Conservation (phyloP, 1,140 invertebrate genomes). For the Drosophila kurseongensis region DNA sequence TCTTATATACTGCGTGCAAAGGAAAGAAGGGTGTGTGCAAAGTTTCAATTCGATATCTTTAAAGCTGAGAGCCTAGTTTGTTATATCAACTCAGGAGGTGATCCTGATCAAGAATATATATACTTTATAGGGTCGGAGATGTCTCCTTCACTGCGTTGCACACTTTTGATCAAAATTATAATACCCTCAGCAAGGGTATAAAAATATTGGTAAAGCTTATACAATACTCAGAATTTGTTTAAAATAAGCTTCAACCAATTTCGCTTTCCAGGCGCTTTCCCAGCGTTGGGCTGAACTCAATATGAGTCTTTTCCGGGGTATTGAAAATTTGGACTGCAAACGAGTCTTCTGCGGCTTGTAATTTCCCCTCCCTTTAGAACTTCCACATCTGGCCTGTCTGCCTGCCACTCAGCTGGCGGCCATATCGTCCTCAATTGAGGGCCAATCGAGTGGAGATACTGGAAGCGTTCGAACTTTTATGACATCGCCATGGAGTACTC, state of each 20-base stretch:
- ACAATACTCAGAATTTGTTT: too few species aligned
- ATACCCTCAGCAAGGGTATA: too few species aligned
- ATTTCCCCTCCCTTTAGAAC: not conserved
- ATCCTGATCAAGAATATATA: too few species aligned
- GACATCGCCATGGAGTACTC: conserved; percentile 31
- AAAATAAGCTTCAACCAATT: not conserved
- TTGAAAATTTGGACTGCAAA: not conserved
- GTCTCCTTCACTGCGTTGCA: too few species aligned
- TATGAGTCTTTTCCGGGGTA: not conserved
- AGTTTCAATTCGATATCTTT: too few species aligned
- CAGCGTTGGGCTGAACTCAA: not conserved
- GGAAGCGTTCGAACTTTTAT: conserved; percentile 30
- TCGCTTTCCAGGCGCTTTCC: not conserved
- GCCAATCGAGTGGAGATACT: conserved; percentile 40
- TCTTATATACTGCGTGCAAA: too few species aligned
- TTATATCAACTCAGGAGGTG: too few species aligned
- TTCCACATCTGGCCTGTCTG: not conserved
- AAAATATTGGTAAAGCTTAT: too few species aligned
- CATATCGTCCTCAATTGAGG: conserved; percentile 22
- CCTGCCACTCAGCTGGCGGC: conserved; percentile 26
- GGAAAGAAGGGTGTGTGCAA: too few species aligned
- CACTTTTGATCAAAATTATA: too few species aligned
- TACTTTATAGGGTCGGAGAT: too few species aligned
- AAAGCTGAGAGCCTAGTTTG: too few species aligned
- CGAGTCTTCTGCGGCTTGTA: not conserved